Evolutionary conservation across 2,888 invertebrate species (phyloP).

Genomic region (Elysia crispata): DNA sequence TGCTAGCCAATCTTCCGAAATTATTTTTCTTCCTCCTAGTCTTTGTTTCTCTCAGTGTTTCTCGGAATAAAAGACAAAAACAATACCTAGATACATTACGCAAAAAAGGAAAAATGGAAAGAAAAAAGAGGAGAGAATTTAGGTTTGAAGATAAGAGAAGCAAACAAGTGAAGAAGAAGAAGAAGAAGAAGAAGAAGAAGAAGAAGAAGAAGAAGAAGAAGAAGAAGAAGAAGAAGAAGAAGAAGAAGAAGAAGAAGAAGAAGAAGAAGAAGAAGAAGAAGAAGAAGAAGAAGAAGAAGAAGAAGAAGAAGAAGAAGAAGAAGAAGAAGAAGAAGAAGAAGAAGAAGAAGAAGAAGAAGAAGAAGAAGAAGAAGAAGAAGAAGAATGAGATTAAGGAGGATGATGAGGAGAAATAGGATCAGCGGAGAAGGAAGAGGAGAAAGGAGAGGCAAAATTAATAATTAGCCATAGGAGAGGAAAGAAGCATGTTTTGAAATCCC

Average conservation of each 20-base stretch:
- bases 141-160: too few species aligned
- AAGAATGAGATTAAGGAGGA: too few species aligned
- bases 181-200: slow-evolving; percentile 38
- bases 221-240: slow-evolving; percentile 38
- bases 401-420: too few species aligned
- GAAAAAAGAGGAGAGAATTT: not conserved
- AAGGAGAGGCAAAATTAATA: too few species aligned
- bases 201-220: slow-evolving; percentile 35
- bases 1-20: too few species aligned
- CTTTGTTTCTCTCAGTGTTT: too few species aligned
- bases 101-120: slow-evolving; percentile 27
- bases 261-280: slow-evolving; percentile 19
- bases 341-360: not conserved
- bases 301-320: slow-evolving; percentile 37
- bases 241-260: slow-evolving; percentile 31
- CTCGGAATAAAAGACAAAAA: too few species aligned
- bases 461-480: too few species aligned
- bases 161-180: slow-evolving; percentile 15
- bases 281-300: slow-evolving; percentile 40
- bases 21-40: too few species aligned
- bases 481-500: too few species aligned
- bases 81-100: too few species aligned
- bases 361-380: not conserved
- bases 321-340: slow-evolving; percentile 5
- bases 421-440: not conserved